These are phyloP conservation scores for Sigmodon hispidus DNA, from an alignment of 2,113 vertebrate genomes.

Conservation along the genomic window DNA sequence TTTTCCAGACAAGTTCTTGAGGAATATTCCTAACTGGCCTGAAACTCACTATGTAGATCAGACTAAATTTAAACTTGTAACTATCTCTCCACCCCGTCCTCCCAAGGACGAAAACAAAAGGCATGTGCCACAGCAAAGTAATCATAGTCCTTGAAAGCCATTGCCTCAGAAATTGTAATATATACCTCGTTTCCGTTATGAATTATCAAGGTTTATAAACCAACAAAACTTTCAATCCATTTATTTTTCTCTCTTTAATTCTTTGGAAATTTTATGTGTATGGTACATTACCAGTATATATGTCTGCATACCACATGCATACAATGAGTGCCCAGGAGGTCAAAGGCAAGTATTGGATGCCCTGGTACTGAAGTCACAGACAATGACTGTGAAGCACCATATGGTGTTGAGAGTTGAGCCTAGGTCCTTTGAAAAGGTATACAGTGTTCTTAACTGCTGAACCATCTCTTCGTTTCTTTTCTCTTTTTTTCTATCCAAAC, in stretches of 20 bases:
- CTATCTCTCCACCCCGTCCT: background rate
- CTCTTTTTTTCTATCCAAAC: conserved; percentile 17
- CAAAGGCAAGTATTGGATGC: background rate
- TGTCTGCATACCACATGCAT: background rate
- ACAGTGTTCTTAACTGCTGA: background rate
- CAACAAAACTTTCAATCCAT: conserved; percentile 9
- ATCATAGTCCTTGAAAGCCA: background rate
- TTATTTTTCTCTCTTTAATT: conserved; percentile 23
- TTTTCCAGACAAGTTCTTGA: background rate
- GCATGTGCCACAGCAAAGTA: background rate
- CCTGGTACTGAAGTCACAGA: background rate
- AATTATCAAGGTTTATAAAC: background rate
- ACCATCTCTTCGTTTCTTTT: background rate
- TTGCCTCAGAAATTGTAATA: conserved; percentile 23
- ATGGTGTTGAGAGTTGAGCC: background rate
- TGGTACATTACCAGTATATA: background rate
- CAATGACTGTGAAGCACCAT: background rate
- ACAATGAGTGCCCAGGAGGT: background rate
- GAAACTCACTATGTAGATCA: background rate
- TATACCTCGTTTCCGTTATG: background rate
- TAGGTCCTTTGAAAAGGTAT: background rate
- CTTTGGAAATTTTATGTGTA: background rate
- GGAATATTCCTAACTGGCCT: background rate
- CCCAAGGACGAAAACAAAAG: background rate
- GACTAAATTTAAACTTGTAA: background rate